These are phyloP conservation scores for Euzetes globulus DNA, from an alignment of 2,888 invertebrate species.

Conservation along the genomic window DNA sequence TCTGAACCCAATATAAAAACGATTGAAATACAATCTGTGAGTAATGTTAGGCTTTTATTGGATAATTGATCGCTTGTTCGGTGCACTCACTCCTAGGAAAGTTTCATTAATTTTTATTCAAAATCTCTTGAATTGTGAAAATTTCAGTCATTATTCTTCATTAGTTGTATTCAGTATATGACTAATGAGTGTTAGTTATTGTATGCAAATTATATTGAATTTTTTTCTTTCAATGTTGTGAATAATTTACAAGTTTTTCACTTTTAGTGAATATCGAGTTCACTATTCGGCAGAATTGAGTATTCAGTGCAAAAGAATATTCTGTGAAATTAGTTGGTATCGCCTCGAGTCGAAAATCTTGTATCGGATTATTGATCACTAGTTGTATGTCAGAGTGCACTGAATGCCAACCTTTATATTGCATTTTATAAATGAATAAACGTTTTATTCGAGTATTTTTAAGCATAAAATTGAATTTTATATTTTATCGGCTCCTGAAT, in stretches of 20 bases:
- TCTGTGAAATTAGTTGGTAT: conserved; percentile 1
- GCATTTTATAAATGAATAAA: conserved; percentile 5
- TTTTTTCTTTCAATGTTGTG: neutral
- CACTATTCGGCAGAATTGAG: neutral
- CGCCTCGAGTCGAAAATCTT: neutral
- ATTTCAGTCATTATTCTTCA: neutral
- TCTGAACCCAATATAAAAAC: neutral
- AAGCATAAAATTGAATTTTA: conserved; percentile 13
- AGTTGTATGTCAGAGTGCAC: neutral
- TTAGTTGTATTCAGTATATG: neutral
- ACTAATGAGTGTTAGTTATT: neutral
- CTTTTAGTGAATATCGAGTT: neutral
- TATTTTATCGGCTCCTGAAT: neutral
- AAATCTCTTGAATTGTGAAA: neutral
- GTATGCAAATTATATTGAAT: conserved; percentile 6
- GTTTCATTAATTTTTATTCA: neutral
- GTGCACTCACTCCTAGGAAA: neutral
- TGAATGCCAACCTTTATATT: neutral
- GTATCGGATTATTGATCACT: conserved; percentile 11
- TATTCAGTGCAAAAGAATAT: neutral
- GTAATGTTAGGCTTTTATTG: neutral
- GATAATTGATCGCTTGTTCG: neutral
- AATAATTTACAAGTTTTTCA: conserved; percentile 1
- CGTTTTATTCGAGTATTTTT: conserved; percentile 7
- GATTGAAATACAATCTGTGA: neutral